phyloP scores from a whole-genome alignment of 2,888 invertebrate genomes.

The Diarsia mendica region DNA sequence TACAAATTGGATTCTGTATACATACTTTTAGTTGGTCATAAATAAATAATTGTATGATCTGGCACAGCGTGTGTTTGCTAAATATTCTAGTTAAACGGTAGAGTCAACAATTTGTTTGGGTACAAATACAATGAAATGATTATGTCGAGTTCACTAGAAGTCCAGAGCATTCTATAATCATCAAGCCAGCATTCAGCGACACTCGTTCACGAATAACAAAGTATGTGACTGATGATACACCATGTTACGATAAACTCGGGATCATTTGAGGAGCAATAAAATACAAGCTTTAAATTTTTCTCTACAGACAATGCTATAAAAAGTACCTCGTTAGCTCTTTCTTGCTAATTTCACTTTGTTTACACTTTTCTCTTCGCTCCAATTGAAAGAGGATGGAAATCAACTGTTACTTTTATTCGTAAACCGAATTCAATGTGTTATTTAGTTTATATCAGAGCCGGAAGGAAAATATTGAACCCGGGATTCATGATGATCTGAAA shows the following conservation, averaged over 20 bases:
- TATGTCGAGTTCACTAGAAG: conserved; percentile 57
- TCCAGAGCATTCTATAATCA: conserved; percentile 44
- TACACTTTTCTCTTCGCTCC: conserved; percentile 39
- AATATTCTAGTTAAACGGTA: conserved; percentile 53
- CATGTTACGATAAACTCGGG: conserved; percentile 11
- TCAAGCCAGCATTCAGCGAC: conserved; percentile 43
- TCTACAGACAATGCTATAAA: conserved; percentile 14
- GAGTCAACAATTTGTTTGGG: conserved; percentile 49
- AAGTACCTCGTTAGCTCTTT: conserved; percentile 19
- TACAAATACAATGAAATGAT: conserved; percentile 55
- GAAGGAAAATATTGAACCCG: conserved; percentile 10
- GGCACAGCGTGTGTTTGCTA: conserved; percentile 46
- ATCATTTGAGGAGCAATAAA: conserved; percentile 15
- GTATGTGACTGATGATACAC: conserved; percentile 31
- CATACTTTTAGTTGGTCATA: conserved; percentile 19
- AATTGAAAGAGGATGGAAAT: conserved; percentile 40
- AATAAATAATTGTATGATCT: conserved; percentile 41
- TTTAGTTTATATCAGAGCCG: conserved; percentile 1
- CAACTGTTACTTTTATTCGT: conserved; percentile 38
- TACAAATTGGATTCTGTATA: conserved; percentile 31
- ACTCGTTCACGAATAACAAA: conserved; percentile 41
- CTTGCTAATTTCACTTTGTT: conserved; percentile 41
- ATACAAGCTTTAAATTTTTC: conserved; percentile 13
- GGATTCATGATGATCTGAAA: conserved; percentile 4
- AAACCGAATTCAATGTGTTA: conserved; percentile 21